Percentiles rank a stretch among this genome's conserved stretches.
Conservation (phyloP, 2,797 vertebrate genomes). For the Danio aesculapii region DNA sequence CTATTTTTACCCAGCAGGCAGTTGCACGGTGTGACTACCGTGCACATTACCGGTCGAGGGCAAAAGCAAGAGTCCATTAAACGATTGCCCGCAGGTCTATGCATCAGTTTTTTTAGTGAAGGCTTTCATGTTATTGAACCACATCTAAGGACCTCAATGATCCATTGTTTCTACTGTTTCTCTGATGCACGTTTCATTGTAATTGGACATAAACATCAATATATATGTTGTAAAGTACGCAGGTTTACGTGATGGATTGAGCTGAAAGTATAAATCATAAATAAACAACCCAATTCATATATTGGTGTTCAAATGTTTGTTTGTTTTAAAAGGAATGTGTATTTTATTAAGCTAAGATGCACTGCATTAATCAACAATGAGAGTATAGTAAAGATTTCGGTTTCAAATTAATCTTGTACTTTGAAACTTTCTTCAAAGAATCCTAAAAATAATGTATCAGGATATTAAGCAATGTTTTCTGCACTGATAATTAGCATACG, state of each 20-base stretch:
- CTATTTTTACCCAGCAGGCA: conserved; percentile 23
- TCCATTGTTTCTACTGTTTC: conserved; percentile 2
- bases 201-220: conserved; percentile 21
- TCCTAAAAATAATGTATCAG: no score
- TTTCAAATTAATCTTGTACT: no score
- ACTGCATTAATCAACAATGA: no score
- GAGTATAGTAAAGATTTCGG: no score
- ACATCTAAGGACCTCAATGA: conserved; percentile 39
- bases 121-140: conserved; percentile 44
- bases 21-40: conserved; percentile 21
- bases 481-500: not conserved
- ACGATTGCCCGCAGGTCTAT: conserved; percentile 54
- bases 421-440: not conserved
- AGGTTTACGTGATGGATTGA: not conserved
- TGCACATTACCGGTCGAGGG: conserved; percentile 43
- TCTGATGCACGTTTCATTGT: conserved; percentile 14
- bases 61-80: conserved; percentile 61
- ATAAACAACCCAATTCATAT: no score
- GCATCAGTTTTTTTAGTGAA: conserved; percentile 49
- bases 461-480: not conserved
- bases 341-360: no score
- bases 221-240: not conserved
- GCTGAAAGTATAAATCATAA: not conserved
- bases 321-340: no score
- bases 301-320: no score